Conservation (phyloP, 2,113 vertebrate genomes). For the Elephantulus edwardii region DNA sequence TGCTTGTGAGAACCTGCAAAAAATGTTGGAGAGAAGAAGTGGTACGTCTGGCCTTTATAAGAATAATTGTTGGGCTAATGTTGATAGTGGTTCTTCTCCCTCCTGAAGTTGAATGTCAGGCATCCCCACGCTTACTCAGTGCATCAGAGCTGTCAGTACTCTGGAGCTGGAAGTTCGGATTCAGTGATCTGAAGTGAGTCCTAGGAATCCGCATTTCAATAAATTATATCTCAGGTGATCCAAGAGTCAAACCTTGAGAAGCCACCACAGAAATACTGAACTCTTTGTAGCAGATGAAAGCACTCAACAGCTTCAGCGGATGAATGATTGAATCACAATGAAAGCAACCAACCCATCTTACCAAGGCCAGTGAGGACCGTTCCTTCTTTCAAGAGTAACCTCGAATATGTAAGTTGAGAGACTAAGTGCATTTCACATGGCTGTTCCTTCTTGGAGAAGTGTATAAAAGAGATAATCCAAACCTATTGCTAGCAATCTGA, state of each 20-base stretch:
- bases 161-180: background rate
- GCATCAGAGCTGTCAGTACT: background rate
- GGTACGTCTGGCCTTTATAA: background rate
- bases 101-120: background rate
- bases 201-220: background rate
- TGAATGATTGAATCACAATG: background rate
- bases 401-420: background rate
- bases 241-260: background rate
- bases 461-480: no score
- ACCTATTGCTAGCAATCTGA: no score
- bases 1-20: background rate
- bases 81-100: background rate
- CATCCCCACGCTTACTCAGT: background rate
- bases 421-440: no score
- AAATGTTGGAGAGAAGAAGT: background rate
- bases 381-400: background rate
- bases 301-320: background rate
- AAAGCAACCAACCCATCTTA: background rate
- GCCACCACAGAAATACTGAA: background rate
- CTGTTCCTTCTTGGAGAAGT: no score
- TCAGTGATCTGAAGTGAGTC: background rate
- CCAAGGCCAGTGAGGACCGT: background rate
- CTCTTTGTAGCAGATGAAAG: no score
- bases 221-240: background rate
- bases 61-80: background rate